Conservation (phyloP, 2,797 vertebrate genomes). For the Macropus fuliginosus region DNA sequence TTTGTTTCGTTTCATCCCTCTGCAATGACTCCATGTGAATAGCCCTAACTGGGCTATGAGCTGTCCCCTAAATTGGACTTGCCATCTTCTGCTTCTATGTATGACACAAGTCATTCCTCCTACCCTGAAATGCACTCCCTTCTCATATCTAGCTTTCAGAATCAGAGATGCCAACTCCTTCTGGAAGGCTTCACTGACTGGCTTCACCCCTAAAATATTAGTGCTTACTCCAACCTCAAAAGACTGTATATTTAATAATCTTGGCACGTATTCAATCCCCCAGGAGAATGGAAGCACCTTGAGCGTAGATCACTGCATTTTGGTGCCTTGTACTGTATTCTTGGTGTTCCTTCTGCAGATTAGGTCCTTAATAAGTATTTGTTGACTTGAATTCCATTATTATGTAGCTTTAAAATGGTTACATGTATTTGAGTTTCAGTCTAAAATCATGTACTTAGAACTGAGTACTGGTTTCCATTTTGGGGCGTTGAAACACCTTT, state of each 20-base stretch:
- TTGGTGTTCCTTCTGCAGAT: not conserved
- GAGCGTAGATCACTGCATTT: not conserved
- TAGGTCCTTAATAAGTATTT: not conserved
- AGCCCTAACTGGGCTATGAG: not conserved
- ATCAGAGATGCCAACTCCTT: not conserved
- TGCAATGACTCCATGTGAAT: not conserved
- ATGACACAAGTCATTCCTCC: not conserved
- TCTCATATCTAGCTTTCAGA: not conserved
- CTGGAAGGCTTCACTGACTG: not conserved
- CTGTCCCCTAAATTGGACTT: not conserved
- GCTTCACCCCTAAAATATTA: not conserved
- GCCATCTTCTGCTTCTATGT: not conserved
- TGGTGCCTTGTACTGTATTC: not conserved
- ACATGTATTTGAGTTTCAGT: constrained; percentile 3
- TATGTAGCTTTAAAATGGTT: not conserved
- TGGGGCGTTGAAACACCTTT: not conserved
- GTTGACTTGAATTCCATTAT: constrained; percentile 17
- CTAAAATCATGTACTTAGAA: constrained; percentile 8
- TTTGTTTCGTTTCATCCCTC: not conserved
- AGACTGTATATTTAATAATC: not conserved
- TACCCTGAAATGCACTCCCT: not conserved
- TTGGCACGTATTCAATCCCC: not conserved
- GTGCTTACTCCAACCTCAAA: not conserved
- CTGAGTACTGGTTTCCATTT: not conserved
- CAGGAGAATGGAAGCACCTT: not conserved